Evolutionary conservation across 2,113 vertebrate species (phyloP), one percentile per base, ranked within the genome.

Genomic region (Triplophysa tibetana): DNA sequence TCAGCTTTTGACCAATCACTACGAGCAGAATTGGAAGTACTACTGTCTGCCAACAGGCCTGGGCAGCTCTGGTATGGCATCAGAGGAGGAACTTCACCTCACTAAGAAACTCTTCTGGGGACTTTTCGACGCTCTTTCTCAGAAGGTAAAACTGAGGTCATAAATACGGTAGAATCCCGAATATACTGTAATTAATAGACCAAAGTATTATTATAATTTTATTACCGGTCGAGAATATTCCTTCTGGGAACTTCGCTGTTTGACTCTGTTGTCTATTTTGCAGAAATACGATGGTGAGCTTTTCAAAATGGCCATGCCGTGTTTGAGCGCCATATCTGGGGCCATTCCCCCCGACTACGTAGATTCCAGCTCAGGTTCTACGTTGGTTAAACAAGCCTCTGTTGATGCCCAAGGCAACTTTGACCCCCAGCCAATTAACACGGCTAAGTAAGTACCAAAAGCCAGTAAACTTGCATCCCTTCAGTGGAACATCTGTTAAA

Each of bases 51-150:
- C 97, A 14, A 95, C 94, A 6, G 97, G 97, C 29, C 94, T 95
- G 95, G 95, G 94, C 63, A 93, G 88, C 91, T 97, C 92, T 26
- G 97, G 97, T 74, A 93, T 91, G 29, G 96, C 97, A 16, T 95
- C 95, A 4, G 97, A 96, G 83, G 97, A 99, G 78, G 97, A 99
- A 70, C 89, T 98, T 16, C 95, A 98, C 78, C 94, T 99, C 82
- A 98, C 97, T 0, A 97, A 97, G 89, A 99, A 98, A 87, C 94
- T 98, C 80, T 99, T 99, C 92, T 99, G 97, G 97, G 97, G 97
- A 63, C 96, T 96, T 84, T 96, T 98, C 87, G 96, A 98, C 88
- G 95, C 97, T 10, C 94, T 99, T 16, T 96, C 96, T 84, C 93
- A 95, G 75, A 98, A 98, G 96, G 97, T 99, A 94, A 86, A 38